Evolutionary conservation across 2,888 invertebrate genomes (phyloP).

Genomic region (Drosophila picticornis): DNA sequence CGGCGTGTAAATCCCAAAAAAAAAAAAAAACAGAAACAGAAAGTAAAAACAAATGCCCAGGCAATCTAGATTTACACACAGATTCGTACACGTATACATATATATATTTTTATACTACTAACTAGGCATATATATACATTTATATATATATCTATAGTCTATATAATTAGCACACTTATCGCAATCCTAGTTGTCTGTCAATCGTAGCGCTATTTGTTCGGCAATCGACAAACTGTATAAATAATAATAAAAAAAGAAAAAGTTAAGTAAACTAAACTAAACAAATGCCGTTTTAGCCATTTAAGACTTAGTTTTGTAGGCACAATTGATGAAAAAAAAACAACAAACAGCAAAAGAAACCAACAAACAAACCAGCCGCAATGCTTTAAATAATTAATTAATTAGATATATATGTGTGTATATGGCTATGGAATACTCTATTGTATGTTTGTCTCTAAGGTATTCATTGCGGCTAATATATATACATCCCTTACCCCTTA

Average conservation of each 20-base stretch:
- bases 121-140: slow-evolving; percentile 22
- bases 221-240: slow-evolving; percentile 28
- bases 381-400: slow-evolving; percentile 39
- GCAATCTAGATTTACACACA: slow-evolving; percentile 10
- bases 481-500: neutral
- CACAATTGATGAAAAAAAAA: neutral
- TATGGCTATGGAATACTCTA: slow-evolving; percentile 40
- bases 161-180: slow-evolving; percentile 35
- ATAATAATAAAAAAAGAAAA: slow-evolving; percentile 12
- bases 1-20: slow-evolving; percentile 58
- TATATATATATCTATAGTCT: slow-evolving; percentile 24
- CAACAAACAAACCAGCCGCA: slow-evolving; percentile 27
- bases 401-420: slow-evolving; percentile 8
- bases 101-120: slow-evolving; percentile 67
- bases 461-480: slow-evolving; percentile 45
- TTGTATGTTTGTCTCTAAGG: slow-evolving; percentile 6
- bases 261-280: slow-evolving; percentile 14
- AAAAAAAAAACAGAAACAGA: neutral
- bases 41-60: slow-evolving; percentile 1
- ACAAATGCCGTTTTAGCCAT: slow-evolving; percentile 33
- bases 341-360: slow-evolving; percentile 1
- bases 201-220: slow-evolving; percentile 47
- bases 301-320: slow-evolving; percentile 29
- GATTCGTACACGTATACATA: neutral
- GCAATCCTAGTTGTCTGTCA: slow-evolving; percentile 58